Evolutionary conservation across 2,888 invertebrate genomes (phyloP), one percentile per base, ranked within the genome.

Genomic region (Endomychus coccineus): DNA sequence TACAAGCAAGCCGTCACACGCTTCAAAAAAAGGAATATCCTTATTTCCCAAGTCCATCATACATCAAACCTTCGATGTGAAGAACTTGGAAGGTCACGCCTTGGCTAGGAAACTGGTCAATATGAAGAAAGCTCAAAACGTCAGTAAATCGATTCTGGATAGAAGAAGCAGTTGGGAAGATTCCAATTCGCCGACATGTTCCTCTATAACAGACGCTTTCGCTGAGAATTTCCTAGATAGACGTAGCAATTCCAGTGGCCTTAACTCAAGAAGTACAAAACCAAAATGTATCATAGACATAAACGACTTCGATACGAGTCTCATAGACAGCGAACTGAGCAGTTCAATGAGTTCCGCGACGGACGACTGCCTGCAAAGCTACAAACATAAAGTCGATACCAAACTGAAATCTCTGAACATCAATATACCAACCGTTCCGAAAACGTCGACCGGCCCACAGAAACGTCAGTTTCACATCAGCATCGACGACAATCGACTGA

Each of bases 371-470:
- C 38, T 59, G 16, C 52, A 56, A 37, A 49, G 46, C 28, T 57
- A 58, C 45, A 58, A 56, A 42, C 55, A 56, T 12, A 52, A 51
- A 42, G 54, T 60, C 4, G 56, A 60, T 36, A 54, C 51, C 2
- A 56, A 60, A 35, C 41, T 60, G 22, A 58, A 51, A 40, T 52
- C 53, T 4, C 42, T 60, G n/a, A 56, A 52, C 30, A 48, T 60
- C 9, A 48, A 56, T 39, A 59, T 60, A 27, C 57, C 58, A 3
- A 14, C 33, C 13, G 35, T 41, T 17, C 39, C 34, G 4, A 49
- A 51, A 39, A 25, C 14, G 12, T 22, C 25, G 23, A 32, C 16
- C 2, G n/a, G n/a, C n/a, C n/a, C n/a, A n/a, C 17, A 34, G 11
- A 39, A 27, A 19, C 14, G 13, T 4, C 14, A 6, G 7, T n/a